Base-by-base conservation (phyloP, 2,888 invertebrate genomes). In the Ormyrus rosae region DNA sequence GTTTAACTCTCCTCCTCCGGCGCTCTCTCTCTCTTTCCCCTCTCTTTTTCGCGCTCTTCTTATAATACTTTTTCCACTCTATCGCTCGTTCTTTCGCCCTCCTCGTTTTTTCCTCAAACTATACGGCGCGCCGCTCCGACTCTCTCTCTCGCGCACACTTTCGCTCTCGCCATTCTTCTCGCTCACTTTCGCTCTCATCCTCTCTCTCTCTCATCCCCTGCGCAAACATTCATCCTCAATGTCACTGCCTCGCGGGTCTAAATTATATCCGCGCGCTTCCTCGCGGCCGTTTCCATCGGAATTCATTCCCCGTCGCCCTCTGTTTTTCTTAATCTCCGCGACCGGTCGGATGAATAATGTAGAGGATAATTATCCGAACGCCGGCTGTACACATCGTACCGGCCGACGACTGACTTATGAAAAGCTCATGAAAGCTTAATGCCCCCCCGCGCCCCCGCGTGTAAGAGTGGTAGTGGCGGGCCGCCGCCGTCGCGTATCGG, bases 381-480 rank as follows among this genome's bases (percentile, higher is more conserved):
- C 60, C 51, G 45, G 46, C 51, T 46, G 19, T 19, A 19, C 19
- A 19, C 19, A 19, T 19, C 19, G 19, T 19, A 19, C 19, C 19
- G 19, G 19, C 19, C 19, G 0, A 45, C 71, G 53, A 13, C 68
- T 58, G 74, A 78, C 78, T 81, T 78, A 81, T 71, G 81, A 81
- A 78, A 78, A 81, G 78, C 81, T 81, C 81, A 74, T 81, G 81
- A 78, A 81, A 81, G 78, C 78, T 78, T 78, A 78, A 81, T 81
- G 74, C 48, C 58, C 67, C 45, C 34, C 61, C 78, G 51, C 53
- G 34, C 64, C 55, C 61, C 75, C 19, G 19, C 68, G 69, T 55
- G 50, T 63, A 64, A 63, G 61, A 55, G 56, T 45, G 55, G 58
- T 48, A 48, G 19, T 19, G 50, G 46, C 8, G 58, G 13, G 48